A percentile compares a stretch with the other conserved stretches of the same genome.
Conservation (phyloP, 2,888 invertebrate genomes). For the Balanococcus diminutus region DNA sequence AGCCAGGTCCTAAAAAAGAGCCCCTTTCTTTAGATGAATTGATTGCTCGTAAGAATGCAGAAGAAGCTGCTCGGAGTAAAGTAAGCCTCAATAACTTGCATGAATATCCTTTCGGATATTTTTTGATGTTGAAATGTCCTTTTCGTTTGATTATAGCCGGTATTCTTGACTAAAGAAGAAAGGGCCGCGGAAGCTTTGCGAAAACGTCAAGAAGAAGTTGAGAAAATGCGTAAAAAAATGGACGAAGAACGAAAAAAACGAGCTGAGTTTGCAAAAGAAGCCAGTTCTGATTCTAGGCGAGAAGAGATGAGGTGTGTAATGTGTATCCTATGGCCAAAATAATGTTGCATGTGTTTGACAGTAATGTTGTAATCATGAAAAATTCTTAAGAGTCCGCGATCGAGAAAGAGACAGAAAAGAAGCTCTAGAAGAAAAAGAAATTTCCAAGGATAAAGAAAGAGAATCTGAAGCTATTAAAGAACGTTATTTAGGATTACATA, state of each 20-base stretch:
- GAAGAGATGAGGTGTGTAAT: conserved; percentile 52
- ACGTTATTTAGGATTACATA: conserved; percentile 89
- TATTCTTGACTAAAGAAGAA: conserved; percentile 95
- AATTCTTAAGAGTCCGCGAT: conserved; percentile 37
- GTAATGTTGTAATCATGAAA: not conserved
- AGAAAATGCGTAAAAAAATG: conserved; percentile 74
- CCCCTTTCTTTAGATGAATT: conserved; percentile 96
- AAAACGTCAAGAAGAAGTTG: conserved; percentile 86
- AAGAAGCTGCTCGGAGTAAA: conserved; percentile 91
- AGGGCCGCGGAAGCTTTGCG: conserved; percentile 87
- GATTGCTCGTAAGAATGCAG: conserved; percentile 92
- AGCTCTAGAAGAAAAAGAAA: conserved; percentile 66
- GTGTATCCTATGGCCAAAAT: not conserved
- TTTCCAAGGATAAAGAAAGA: conserved; percentile 84
- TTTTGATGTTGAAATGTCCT: not conserved
- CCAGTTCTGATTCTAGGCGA: conserved; percentile 56
- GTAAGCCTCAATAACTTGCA: conserved; percentile 61
- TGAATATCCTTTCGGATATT: not conserved
- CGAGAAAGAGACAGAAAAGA: conserved; percentile 57
- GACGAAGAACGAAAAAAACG: conserved; percentile 73
- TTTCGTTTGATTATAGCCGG: conserved; percentile 75
- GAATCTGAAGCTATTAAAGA: conserved; percentile 96
- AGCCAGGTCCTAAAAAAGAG: conserved; percentile 70
- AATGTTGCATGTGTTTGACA: not conserved
- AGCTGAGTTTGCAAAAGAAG: conserved; percentile 63